phyloP scores from a whole-genome alignment of 2,888 invertebrate genomes.

The Itoplectis maculator region DNA sequence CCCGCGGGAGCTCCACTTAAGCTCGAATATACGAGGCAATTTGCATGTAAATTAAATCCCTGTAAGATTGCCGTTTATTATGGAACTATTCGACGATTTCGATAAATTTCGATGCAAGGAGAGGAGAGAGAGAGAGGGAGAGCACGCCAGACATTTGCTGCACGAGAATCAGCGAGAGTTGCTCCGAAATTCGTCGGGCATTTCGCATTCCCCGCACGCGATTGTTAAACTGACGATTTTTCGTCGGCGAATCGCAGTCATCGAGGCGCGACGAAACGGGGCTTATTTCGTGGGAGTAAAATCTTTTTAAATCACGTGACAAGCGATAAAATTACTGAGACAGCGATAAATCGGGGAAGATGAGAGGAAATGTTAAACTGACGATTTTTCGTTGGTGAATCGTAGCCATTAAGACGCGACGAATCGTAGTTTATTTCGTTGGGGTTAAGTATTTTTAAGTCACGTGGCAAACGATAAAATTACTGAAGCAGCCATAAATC shows the following conservation, averaged over 20 bases:
- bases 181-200: background rate
- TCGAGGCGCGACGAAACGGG: too few species aligned
- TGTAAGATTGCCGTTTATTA: constrained; percentile 29
- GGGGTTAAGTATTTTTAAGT: background rate
- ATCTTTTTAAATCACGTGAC: background rate
- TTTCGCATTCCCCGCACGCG: background rate
- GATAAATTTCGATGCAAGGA: constrained; percentile 19
- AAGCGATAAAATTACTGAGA: background rate
- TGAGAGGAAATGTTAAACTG: constrained; percentile 11
- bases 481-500: constrained; percentile 26
- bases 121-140: background rate
- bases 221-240: background rate
- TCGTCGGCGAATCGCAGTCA: background rate
- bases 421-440: background rate
- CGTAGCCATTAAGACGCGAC: background rate
- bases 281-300: background rate
- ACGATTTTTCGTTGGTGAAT: background rate
- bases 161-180: background rate
- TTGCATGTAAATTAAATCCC: constrained; percentile 47
- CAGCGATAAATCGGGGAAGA: constrained; percentile 44
- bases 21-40: constrained; percentile 21
- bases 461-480: background rate
- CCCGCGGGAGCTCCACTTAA: constrained; percentile 2
- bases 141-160: background rate
- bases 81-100: constrained; percentile 24